These are phyloP conservation scores for Psephotus haematonotus DNA, from an alignment of 2,113 vertebrate species.

Conservation along the genomic window DNA sequence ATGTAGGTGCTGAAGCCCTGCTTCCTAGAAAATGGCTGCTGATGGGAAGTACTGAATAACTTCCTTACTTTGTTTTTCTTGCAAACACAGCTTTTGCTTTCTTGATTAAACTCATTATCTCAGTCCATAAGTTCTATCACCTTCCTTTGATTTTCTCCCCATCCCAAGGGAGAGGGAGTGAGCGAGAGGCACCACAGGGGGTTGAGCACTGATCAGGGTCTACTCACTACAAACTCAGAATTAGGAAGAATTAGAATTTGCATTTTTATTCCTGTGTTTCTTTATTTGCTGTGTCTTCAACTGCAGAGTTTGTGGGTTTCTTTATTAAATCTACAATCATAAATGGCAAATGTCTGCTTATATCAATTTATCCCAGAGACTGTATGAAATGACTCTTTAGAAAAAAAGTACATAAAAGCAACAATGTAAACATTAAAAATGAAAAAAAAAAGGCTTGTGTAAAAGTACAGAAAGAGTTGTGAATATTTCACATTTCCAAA, in stretches of 20 bases:
- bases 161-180: neutral
- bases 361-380: neutral
- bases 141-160: neutral
- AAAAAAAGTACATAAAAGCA: neutral
- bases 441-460: neutral
- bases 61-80: neutral
- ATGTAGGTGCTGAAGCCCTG: neutral
- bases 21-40: neutral
- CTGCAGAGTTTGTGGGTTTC: neutral
- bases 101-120: neutral
- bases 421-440: neutral
- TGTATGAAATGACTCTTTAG: neutral
- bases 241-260: neutral
- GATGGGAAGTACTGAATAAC: neutral
- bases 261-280: neutral
- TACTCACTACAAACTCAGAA: neutral
- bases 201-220: neutral
- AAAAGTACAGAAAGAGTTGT: neutral
- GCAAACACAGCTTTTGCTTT: neutral
- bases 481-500: neutral
- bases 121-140: neutral
- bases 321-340: neutral
- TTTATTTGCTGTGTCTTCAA: neutral
- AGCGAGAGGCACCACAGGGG: fast-evolving
- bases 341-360: neutral